These are phyloP conservation scores for Thalassophryne amazonica DNA, from an alignment of 2,797 vertebrate species.

Conservation along the genomic window DNA sequence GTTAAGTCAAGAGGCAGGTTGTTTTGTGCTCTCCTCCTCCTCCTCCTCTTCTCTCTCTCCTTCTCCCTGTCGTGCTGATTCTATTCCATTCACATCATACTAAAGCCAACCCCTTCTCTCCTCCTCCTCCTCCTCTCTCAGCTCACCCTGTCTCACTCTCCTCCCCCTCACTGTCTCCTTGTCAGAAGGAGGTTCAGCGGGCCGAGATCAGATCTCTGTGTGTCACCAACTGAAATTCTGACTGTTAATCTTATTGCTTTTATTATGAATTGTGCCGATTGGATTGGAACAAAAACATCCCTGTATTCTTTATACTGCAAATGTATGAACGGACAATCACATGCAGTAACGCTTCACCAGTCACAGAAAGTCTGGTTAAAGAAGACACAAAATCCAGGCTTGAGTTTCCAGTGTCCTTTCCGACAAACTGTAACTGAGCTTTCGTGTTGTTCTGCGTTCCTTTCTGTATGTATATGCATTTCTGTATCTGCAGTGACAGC, in stretches of 20 bases:
- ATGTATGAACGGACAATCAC: too few species aligned
- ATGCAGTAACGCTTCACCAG: too few species aligned
- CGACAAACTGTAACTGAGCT: too few species aligned
- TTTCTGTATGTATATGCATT: too few species aligned
- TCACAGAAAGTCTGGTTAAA: too few species aligned
- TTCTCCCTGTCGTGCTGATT: conserved; percentile 64
- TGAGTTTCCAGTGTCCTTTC: too few species aligned
- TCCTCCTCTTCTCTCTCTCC: conserved; percentile 28
- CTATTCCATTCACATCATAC: conserved; percentile 81
- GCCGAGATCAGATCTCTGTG: conserved; percentile 26
- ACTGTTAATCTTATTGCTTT: not conserved
- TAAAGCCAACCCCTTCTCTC: conserved; percentile 72
- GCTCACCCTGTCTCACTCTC: conserved; percentile 37
- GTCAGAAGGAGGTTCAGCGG: conserved; percentile 52
- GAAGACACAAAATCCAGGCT: too few species aligned
- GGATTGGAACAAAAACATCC: not conserved
- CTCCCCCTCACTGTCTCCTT: conserved; percentile 51
- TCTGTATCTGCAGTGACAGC: too few species aligned
- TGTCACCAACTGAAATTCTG: conserved; percentile 21
- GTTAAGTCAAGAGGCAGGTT: conserved; percentile 79
- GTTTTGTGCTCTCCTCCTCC: conserved; percentile 73
- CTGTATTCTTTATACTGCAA: too few species aligned
- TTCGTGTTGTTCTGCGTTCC: too few species aligned
- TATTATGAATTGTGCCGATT: too few species aligned
- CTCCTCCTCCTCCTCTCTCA: conserved; percentile 45